Conservation (phyloP, 2,113 vertebrate genomes). For the Takifugu flavidus region DNA sequence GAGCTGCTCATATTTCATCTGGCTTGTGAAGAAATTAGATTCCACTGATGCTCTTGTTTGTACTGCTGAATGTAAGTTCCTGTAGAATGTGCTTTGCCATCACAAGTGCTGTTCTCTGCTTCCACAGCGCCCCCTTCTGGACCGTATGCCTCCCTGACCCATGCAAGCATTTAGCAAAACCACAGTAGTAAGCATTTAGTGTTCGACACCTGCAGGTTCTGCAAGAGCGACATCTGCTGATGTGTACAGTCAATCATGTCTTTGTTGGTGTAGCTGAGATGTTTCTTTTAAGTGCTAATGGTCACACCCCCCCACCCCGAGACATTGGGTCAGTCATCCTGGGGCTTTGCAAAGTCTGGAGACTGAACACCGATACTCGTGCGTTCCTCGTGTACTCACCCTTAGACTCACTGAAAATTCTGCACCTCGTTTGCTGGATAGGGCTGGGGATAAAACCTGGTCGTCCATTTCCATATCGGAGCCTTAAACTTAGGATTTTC, state of each 20-base stretch:
- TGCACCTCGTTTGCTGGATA: too few species aligned
- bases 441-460: too few species aligned
- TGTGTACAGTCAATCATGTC: background rate
- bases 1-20: slow-evolving; percentile 9
- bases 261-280: slow-evolving; percentile 13
- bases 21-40: slow-evolving; percentile 20
- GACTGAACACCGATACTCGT: background rate
- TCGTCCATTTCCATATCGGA: too few species aligned
- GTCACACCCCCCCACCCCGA: background rate
- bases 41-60: slow-evolving; percentile 21
- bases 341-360: background rate
- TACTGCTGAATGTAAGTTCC: slow-evolving; percentile 63
- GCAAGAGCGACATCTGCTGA: background rate
- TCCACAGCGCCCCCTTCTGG: slow-evolving; percentile 9
- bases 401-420: too few species aligned
- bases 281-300: background rate
- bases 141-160: background rate
- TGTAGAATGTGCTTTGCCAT: slow-evolving; percentile 58
- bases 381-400: background rate
- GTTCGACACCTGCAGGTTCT: background rate
- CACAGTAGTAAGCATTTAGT: slow-evolving; percentile 25
- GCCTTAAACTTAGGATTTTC: too few species aligned
- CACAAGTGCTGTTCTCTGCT: slow-evolving; percentile 34
- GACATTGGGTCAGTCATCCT: background rate
- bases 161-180: slow-evolving; percentile 14